Base-by-base conservation (phyloP, 2,797 vertebrate genomes). In the Podargus strigoides region DNA sequence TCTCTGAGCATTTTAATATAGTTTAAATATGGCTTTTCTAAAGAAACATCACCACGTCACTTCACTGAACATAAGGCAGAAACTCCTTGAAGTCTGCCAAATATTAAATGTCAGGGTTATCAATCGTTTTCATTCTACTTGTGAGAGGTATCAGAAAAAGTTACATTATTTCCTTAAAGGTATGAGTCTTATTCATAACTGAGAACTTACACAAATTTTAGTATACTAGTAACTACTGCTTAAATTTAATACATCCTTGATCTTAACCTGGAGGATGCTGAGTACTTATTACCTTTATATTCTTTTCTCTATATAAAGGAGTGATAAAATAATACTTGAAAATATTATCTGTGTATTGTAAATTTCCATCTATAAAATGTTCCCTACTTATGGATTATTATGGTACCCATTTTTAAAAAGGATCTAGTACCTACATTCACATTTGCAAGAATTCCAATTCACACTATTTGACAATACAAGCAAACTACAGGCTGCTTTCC, bases 51-150 rank as follows among this genome's bases (percentile, higher is more conserved):
- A 28, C 30, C 85, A 62, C 55, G 66, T 34, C 36, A 28, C 30
- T 87, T 83, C 7, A 41, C 50, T 84, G 69, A 94, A 89, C 89
- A 85, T 47, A 89, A 81, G 62, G 70, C 59, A 92, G 58, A 90
- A 92, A 85, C 36, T 75, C 79, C 79, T 90, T 66, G 58, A 81
- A 84, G 89, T 58, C 24, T 55, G 69, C 46, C 75, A 81, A 78
- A 88, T 68, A 94, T 32, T 87, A 96, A 86, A 94, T 92, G 85
- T 84, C 82, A 94, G 30, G 36, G 78, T 86, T 72, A 95, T 94
- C 93, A 84, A 75, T 84, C 83, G 81, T 26, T 72, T 84, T 58
- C 58, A 66, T 72, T 94, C n/a, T 50, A 69, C 50, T 88, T 55
- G 52, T 3, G 19, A 84, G 49, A 75, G 23, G n/a, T n/a, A 84